phyloP scores from a whole-genome alignment of 2,113 vertebrate genomes.

The Excalfactoria chinensis region DNA sequence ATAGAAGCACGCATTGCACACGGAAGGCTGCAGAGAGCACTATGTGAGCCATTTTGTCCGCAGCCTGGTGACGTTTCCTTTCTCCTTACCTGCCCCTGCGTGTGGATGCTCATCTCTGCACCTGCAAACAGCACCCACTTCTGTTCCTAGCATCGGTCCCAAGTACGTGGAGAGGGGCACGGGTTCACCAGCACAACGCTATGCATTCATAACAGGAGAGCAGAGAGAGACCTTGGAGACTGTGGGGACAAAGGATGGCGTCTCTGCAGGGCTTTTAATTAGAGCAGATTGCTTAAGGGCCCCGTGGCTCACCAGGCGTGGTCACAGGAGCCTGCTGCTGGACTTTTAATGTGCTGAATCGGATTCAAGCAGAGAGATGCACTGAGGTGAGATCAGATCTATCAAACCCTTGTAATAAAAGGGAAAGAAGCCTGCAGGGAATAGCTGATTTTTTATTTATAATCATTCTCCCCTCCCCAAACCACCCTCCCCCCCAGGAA shows the following conservation, averaged over 20 bases:
- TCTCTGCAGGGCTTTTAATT: neutral
- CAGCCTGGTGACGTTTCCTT: neutral
- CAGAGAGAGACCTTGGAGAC: neutral
- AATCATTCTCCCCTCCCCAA: neutral
- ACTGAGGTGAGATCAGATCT: neutral
- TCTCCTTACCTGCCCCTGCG: neutral
- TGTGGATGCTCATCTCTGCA: neutral
- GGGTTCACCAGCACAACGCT: neutral
- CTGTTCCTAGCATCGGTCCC: neutral
- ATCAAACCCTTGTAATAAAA: neutral
- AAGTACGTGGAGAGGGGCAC: neutral
- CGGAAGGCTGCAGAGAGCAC: neutral
- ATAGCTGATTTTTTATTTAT: neutral
- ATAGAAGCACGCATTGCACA: neutral
- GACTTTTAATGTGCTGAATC: neutral
- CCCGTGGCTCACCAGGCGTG: fast-evolving
- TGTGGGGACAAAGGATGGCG: neutral
- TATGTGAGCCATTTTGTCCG: neutral
- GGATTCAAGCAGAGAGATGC: neutral
- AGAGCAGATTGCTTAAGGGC: neutral
- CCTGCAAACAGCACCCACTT: neutral
- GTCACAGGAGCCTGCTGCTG: neutral
- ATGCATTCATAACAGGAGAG: neutral
- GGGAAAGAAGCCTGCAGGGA: neutral
- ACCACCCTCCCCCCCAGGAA: neutral